These are phyloP conservation scores for Cirrhinus mrigala DNA, from an alignment of 2,797 vertebrate genomes.

Conservation along the genomic window DNA sequence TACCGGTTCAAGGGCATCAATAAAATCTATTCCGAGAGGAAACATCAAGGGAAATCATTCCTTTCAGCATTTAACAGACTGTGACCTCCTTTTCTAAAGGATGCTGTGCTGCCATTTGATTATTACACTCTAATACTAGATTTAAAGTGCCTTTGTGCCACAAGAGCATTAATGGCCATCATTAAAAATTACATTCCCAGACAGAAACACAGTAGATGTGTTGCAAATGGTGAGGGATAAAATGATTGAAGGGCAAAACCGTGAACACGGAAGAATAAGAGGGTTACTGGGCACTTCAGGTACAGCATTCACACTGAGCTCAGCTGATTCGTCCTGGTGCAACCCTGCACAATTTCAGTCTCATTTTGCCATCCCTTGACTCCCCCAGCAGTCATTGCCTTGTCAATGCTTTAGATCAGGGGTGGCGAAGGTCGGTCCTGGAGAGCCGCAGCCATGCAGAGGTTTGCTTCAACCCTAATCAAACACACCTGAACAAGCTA, in stretches of 20 bases:
- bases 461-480: too few relatives aligned
- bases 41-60: constrained; percentile 38
- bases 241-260: background rate
- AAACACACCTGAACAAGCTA: too few relatives aligned
- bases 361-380: background rate
- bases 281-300: background rate
- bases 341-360: too few relatives aligned
- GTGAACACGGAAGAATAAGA: background rate
- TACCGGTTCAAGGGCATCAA: constrained; percentile 48
- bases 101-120: constrained; percentile 32
- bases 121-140: constrained; percentile 36
- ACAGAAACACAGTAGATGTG: constrained; percentile 21
- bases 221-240: constrained; percentile 3
- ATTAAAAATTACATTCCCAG: constrained; percentile 22
- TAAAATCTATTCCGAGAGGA: constrained; percentile 39
- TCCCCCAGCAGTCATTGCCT: too few relatives aligned
- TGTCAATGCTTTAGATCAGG: too few relatives aligned
- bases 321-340: background rate
- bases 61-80: constrained; percentile 42
- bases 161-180: constrained; percentile 43
- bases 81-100: constrained; percentile 36
- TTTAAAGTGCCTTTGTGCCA: constrained; percentile 40
- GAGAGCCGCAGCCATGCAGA: too few relatives aligned
- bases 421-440: too few relatives aligned
- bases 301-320: background rate